A percentile compares a stretch with the other conserved stretches of the same genome.
Evolutionary conservation across 2,888 invertebrate genomes (phyloP).

Genomic region (Melieria crassipennis): DNA sequence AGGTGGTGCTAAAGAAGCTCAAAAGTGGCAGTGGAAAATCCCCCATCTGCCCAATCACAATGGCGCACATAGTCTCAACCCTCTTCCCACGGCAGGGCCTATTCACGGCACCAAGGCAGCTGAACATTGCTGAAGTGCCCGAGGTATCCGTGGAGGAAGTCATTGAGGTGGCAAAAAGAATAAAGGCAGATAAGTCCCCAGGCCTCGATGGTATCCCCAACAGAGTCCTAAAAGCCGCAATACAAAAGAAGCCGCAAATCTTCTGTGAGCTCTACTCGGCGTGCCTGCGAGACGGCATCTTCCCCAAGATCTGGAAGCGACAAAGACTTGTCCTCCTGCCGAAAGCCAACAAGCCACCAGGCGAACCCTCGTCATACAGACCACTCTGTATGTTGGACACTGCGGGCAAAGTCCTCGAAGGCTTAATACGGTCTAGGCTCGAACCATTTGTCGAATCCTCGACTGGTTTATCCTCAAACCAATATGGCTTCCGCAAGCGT

Average conservation of each 20-base stretch:
- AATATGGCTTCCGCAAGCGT: constrained; percentile 25
- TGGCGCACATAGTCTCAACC: neutral
- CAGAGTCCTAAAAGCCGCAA: neutral
- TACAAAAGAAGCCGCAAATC: neutral
- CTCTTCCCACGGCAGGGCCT: neutral
- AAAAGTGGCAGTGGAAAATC: neutral
- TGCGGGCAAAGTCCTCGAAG: constrained; percentile 11
- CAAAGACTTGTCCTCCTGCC: constrained; percentile 20
- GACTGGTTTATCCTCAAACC: neutral
- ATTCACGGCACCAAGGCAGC: neutral
- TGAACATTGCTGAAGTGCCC: neutral
- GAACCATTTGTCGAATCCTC: neutral
- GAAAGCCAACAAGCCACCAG: constrained; percentile 10
- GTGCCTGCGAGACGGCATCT: constrained; percentile 11
- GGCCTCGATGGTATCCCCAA: constrained; percentile 8
- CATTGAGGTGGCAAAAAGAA: no score
- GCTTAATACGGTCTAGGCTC: constrained; percentile 6
- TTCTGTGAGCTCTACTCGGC: neutral
- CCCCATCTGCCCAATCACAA: neutral
- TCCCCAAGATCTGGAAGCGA: constrained; percentile 12
- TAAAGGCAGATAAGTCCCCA: neutral
- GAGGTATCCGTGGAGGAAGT: neutral
- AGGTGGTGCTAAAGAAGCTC: neutral
- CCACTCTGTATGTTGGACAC: constrained; percentile 22
- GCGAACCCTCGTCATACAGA: constrained; percentile 15